Evolutionary conservation across 2,797 vertebrate species (phyloP).

Genomic region (Pseudomugil tenellus): DNA sequence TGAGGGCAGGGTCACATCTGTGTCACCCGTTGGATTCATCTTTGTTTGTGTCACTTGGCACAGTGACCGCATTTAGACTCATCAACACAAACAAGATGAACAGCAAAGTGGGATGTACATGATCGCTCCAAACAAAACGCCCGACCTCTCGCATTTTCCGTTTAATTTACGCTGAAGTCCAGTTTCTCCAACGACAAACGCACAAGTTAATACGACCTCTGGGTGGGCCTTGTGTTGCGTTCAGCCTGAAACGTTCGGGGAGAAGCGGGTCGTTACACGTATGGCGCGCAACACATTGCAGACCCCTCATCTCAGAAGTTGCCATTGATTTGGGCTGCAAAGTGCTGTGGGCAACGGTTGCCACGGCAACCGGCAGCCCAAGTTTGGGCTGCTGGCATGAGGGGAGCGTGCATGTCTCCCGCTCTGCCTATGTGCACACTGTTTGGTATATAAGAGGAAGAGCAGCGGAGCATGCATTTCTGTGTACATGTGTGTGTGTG

Average conservation of each 20-base stretch:
- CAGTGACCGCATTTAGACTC: conserved; percentile 47
- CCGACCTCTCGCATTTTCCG: conserved; percentile 16
- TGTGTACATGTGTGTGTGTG: conserved; percentile 45
- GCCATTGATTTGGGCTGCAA: conserved; percentile 85
- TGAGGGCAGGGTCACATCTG: conserved; percentile 76
- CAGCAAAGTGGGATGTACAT: conserved; percentile 59
- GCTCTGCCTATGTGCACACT: neutral
- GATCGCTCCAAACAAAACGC: conserved; percentile 20
- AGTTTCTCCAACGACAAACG: conserved; percentile 35
- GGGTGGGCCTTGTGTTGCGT: conserved; percentile 39
- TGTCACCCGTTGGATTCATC: conserved; percentile 56
- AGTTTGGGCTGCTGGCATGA: conserved; percentile 79
- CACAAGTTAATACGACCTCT: conserved; percentile 48
- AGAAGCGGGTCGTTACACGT: conserved; percentile 38
- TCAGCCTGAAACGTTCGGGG: conserved; percentile 51
- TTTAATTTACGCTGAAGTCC: conserved; percentile 49
- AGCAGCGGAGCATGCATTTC: conserved; percentile 67
- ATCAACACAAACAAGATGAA: conserved; percentile 69
- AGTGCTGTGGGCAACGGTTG: conserved; percentile 85
- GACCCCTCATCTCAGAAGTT: conserved; percentile 69
- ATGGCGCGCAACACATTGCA: conserved; percentile 31
- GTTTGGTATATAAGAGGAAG: conserved; percentile 53
- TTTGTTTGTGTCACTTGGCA: conserved; percentile 51
- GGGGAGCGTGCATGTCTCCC: conserved; percentile 23
- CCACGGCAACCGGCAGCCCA: conserved; percentile 84